phyloP scores from a whole-genome alignment of 35 echinoderm and acorn worm genomes.

The Apostichopus japonicus region DNA sequence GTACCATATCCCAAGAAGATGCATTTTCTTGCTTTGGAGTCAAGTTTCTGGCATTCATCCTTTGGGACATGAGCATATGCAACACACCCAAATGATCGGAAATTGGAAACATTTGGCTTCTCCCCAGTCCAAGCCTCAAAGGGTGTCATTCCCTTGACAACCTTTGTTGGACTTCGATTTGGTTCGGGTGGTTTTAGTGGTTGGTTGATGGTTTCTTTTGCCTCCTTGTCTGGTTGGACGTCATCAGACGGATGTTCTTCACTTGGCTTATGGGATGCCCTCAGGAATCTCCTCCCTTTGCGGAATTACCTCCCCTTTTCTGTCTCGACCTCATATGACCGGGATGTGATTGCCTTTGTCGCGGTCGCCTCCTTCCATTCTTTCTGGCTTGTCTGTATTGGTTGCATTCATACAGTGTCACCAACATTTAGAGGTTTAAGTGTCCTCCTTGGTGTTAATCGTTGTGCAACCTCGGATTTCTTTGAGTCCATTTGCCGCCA shows the following conservation, averaged over 20 bases:
- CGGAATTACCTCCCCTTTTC: background rate
- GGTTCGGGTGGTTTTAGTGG: background rate
- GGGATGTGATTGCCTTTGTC: background rate
- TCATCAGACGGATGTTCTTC: background rate
- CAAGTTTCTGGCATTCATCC: background rate
- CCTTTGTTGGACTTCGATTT: slow-evolving; percentile 23
- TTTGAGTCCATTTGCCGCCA: too few species aligned
- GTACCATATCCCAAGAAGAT: slow-evolving; percentile 15
- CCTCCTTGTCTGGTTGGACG: background rate
- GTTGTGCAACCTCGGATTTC: background rate
- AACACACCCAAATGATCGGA: too few species aligned
- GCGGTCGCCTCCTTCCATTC: background rate
- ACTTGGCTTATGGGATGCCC: background rate
- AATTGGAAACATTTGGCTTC: too few species aligned
- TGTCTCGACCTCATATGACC: background rate
- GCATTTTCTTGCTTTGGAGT: background rate
- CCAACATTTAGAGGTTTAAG: background rate
- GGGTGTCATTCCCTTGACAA: background rate
- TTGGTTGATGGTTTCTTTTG: background rate
- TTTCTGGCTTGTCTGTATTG: background rate
- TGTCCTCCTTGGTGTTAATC: background rate
- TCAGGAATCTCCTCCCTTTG: background rate
- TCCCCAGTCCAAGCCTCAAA: too few species aligned
- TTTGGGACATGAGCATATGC: too few species aligned
- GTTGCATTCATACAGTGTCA: background rate